Evolutionary conservation across 2,797 vertebrate genomes (phyloP).

Genomic region (Borostomias antarcticus): DNA sequence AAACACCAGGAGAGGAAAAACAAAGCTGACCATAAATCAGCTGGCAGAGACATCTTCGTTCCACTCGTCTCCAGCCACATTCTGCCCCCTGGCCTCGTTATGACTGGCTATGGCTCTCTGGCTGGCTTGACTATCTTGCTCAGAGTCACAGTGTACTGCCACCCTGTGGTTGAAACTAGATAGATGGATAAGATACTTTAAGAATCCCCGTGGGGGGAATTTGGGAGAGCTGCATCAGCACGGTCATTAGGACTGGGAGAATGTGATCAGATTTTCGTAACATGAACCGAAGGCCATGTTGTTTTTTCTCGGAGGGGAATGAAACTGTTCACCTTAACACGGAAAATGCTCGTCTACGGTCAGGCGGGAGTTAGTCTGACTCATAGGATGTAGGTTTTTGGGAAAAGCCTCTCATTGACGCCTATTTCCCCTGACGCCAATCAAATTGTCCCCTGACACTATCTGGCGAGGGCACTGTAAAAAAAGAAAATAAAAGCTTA

Average conservation of each 20-base stretch:
- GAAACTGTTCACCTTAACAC: neutral
- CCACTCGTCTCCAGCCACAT: conserved; percentile 35
- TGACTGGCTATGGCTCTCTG: conserved; percentile 15
- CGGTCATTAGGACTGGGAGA: neutral
- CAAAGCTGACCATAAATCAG: neutral
- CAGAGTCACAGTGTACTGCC: conserved; percentile 48
- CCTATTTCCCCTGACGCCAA: no score
- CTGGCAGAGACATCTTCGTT: conserved; percentile 14
- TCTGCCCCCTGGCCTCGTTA: conserved; percentile 48
- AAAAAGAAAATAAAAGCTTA: no score
- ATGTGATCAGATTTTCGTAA: neutral
- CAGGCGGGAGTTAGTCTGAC: no score
- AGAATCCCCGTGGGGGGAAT: no score
- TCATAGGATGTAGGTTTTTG: no score
- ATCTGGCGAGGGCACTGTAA: no score
- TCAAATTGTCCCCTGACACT: no score
- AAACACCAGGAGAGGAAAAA: neutral
- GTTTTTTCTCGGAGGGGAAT: neutral
- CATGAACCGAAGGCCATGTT: neutral
- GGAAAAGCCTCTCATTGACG: no score
- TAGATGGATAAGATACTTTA: no score
- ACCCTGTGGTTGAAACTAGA: conserved; percentile 53
- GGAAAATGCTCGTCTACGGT: neutral
- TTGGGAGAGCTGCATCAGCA: conserved; percentile 19
- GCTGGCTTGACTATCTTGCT: conserved; percentile 1